Evolutionary conservation across 1,140 invertebrate genomes (phyloP), one percentile per base, ranked within the genome.

Genomic region (Zaprionus davidi): DNA sequence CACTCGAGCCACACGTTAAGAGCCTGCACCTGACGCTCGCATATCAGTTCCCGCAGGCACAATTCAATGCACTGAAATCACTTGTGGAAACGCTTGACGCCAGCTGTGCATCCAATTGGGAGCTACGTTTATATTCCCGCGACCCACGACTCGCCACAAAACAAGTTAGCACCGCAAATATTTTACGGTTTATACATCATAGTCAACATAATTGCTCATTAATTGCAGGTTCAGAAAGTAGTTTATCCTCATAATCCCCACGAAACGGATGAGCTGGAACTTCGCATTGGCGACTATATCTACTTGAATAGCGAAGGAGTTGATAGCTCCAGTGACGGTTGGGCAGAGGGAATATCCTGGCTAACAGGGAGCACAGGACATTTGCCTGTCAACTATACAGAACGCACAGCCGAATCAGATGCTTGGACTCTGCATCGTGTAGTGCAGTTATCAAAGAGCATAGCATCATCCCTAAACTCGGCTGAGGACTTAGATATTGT

Each of bases 331-430:
- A 93, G 95, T 3, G 97, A 98, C 93, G 97, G 97, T 38, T 98
- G 97, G 97, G 96, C 96, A 2, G 95, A 96, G 88, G 97, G 97
- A 24, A 96, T 95, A 26, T 98, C 97, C 1, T 98, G 97, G 97
- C 93, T 97, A 20, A 98, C 97, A 11, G 97, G 97, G 28, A 94
- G 94, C 63, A 94, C 95, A 17, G 97, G 97, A 0, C 95, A 95
- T 83, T 93, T 98, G 76, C 97, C 97, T 1, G 95, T 95, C 53
- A 96, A 96, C 83, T 97, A 97, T 76, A 97, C 97, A 0, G 95
- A 96, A 90, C 94, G 96, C 41, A 97, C 96, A 1, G 96, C 97
- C 0, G 97, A 98, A 88, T 97, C 97, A 2, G 97, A 98, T 93
- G 96, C 97, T 2, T 98, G 97, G 97, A 98, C 97, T 5, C 90